Evolutionary conservation across 2,888 invertebrate species (phyloP), one percentile per base, ranked within the genome.

Genomic region (Acanthacorydalis orientalis): DNA sequence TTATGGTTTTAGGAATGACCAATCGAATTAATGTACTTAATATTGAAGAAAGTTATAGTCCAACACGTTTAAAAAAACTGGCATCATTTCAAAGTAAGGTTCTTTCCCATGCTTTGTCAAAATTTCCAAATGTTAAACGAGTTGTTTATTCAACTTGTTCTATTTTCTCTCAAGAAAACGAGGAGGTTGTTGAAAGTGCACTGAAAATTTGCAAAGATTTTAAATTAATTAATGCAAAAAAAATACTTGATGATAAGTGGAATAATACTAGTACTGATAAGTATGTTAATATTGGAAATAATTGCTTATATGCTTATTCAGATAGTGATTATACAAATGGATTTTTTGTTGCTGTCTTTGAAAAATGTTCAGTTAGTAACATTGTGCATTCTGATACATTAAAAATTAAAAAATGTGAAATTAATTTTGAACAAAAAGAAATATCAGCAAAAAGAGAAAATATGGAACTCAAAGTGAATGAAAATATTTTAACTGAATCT

Each of bases 121-220:
- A 74, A 0, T 95, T 93, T 63, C 89, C 93, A 0, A 75, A 75
- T 49, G 89, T 80, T 0, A 83, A 87, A 59, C 72, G 83, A 48
- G 80, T 98, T 12, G 85, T 95, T 3, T 98, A 98, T 64, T 97
- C 96, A 37, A 98, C 98, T 0, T 98, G 98, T 60, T 98, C 97
- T 0, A 58, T 91, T 9, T 76, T 85, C 61, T 75, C 79, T 0
- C 83, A 89, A 65, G 95, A 96, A 69, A 98, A 98, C 61, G 98
- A 98, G 65, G 71, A 80, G 55, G 96, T 98, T 0, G 75, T 92
- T 1, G 72, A 78, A 11, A 81, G 83, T 58, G 79, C 81, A 4
- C 67, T 83, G 9, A 68, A 71, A 50, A 68, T 72, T 55, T 65
- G 68, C 52, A 53, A 69, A 0, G 67, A 73, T 43, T 85, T 80